phyloP scores from a whole-genome alignment of 2,888 invertebrate species.

The Scaptodrosophila latifasciaeformis region DNA sequence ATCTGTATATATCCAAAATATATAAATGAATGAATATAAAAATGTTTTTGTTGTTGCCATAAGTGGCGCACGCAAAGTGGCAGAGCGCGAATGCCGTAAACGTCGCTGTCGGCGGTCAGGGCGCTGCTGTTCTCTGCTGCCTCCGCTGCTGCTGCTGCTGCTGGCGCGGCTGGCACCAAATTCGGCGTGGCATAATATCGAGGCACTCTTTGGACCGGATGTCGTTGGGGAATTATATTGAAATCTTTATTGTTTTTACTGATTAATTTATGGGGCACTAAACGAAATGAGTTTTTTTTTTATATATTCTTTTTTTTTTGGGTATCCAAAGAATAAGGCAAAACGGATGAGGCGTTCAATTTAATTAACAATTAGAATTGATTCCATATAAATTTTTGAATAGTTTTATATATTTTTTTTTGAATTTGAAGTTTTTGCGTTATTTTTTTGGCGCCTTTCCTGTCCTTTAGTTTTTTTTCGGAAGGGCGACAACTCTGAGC shows the following conservation, averaged over 20 bases:
- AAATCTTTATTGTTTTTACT: constrained; percentile 38
- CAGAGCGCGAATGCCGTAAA: no score
- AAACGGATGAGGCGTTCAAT: neutral
- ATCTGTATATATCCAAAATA: constrained; percentile 13
- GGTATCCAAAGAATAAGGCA: no score
- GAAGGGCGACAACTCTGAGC: neutral
- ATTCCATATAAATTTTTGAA: neutral
- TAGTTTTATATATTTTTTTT: no score
- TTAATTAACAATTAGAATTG: neutral
- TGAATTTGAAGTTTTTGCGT: neutral
- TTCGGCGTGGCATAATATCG: constrained; percentile 18
- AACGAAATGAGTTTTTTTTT: constrained; percentile 30
- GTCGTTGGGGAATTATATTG: constrained; percentile 39
- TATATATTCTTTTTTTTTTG: no score
- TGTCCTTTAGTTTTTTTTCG: no score
- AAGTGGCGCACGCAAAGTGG: constrained; percentile 29
- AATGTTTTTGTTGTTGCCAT: constrained; percentile 24
- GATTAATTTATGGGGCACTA: constrained; percentile 40
- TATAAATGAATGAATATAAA: constrained; percentile 39
- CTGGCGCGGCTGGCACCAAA: no score
- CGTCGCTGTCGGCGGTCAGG: constrained; percentile 9
- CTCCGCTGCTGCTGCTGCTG: neutral
- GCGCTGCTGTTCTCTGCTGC: no score
- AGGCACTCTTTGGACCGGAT: constrained; percentile 38
- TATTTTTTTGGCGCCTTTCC: no score